Conservation (phyloP, 2,113 vertebrate genomes). For the Proterorhinus semilunaris region DNA sequence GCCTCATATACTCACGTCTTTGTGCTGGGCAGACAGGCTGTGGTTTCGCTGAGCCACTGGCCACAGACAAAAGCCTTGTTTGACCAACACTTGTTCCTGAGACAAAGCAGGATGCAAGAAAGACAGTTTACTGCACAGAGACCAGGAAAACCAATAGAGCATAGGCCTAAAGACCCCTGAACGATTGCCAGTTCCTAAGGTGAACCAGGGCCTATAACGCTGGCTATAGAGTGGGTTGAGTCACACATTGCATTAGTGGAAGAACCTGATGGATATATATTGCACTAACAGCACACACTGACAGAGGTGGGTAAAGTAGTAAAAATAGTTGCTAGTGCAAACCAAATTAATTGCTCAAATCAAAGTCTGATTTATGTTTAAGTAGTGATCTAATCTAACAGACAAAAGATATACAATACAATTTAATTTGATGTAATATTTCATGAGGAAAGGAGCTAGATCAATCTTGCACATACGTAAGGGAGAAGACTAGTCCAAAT, state of each 20-base stretch:
- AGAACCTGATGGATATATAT: conserved; percentile 62
- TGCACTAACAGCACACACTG: conserved; percentile 21
- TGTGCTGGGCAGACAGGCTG: conserved; percentile 74
- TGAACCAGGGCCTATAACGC: conserved; percentile 46
- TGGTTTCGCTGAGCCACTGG: conserved; percentile 76
- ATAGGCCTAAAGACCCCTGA: conserved; percentile 28
- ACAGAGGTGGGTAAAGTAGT: no score
- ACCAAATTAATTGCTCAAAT: no score
- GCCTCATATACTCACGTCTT: conserved; percentile 72
- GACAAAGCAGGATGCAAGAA: conserved; percentile 83
- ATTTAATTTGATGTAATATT: no score
- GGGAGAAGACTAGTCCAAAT: no score
- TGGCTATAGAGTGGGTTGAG: conserved; percentile 31
- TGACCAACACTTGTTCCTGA: conserved; percentile 83
- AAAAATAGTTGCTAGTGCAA: no score
- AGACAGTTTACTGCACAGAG: conserved; percentile 74
- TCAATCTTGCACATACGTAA: no score
- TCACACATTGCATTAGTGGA: conserved; percentile 59
- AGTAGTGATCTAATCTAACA: no score
- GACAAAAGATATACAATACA: no score
- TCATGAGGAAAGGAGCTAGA: no score
- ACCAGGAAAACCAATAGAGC: conserved; percentile 38
- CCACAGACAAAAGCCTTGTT: conserved; percentile 84
- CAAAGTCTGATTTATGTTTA: no score
- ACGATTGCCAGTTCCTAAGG: conserved; percentile 68